Base-by-base conservation (phyloP, 2,113 vertebrate genomes). In the Amazona guildingii region DNA sequence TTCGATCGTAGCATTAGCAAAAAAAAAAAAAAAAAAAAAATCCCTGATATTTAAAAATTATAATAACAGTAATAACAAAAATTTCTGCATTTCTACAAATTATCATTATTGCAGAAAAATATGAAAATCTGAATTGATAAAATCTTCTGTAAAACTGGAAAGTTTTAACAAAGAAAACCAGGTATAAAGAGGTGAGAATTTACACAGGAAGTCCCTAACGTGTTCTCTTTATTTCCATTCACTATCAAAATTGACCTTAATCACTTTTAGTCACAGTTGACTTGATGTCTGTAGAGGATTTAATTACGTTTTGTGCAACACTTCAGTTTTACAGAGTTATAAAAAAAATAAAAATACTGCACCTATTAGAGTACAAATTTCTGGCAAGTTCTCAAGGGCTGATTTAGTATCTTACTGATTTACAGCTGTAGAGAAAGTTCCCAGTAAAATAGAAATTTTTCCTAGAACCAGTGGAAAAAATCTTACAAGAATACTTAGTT, bases 401-500 rank as follows among this genome's bases (percentile, higher is more conserved):
- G 43, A 88, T 88, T 92, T 90, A 83, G 49, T 57, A 83, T 92
- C 81, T 87, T 79, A 28, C 64, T 96, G 75, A 97, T 84, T 93
- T 95, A 92, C 41, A 93, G 35, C 28, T 76, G 48, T 21, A 35
- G 48, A 94, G 78, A 24, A 37, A 91, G 43, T 24, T 93, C 33
- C 81, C 83, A 96, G 78, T 94, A 94, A 82, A 67, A 79, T 59
- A 84, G 89, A 92, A 46, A 80, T 54, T 35, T 91, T 68, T 91
- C 24, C 35, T 35, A 48, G 25, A 46, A 90, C 33, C 17, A 82
- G 28, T 52, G 44, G 70, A 72, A 68, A 46, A 74, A 62, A 35
- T 10, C 49, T 86, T 78, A 41, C 5, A 57, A 29, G 9, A 49
- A 23, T 75, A 43, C 25, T 48, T 64, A 23, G 16, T 90, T 79